Conservation (phyloP, 2,113 vertebrate genomes). For the Trichechus manatus region DNA sequence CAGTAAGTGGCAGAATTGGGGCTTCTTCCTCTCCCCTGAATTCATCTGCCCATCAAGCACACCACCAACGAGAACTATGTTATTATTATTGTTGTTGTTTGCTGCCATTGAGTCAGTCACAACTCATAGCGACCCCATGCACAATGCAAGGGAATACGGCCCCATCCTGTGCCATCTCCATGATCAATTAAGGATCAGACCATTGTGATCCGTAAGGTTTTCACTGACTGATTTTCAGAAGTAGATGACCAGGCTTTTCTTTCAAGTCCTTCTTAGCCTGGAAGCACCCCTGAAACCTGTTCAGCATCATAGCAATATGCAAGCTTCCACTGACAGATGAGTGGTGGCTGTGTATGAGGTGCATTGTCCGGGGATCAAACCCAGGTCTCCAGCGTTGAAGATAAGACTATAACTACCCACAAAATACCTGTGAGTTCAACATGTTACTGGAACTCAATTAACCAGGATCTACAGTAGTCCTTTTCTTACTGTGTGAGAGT, state of each 20-base stretch:
- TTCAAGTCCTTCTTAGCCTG: neutral
- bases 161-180: neutral
- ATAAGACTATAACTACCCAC: neutral
- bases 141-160: neutral
- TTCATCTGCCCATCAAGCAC: neutral
- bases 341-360: neutral
- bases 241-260: neutral
- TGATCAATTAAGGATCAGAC: neutral
- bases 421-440: neutral
- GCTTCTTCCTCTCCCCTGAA: neutral
- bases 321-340: neutral
- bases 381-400: neutral
- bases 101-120: neutral
- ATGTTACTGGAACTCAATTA: neutral
- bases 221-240: neutral
- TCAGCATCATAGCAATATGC: neutral
- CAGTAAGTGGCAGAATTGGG: neutral
- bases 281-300: neutral
- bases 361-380: neutral
- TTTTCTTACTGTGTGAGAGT: neutral
- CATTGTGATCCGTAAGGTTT: neutral
- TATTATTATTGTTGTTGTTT: neutral
- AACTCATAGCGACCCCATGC: neutral
- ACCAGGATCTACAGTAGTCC: neutral
- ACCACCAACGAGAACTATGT: neutral